Evolutionary conservation across 92 coral and sea anemone species (phyloP).

Genomic region (Parazoanthus swiftii): DNA sequence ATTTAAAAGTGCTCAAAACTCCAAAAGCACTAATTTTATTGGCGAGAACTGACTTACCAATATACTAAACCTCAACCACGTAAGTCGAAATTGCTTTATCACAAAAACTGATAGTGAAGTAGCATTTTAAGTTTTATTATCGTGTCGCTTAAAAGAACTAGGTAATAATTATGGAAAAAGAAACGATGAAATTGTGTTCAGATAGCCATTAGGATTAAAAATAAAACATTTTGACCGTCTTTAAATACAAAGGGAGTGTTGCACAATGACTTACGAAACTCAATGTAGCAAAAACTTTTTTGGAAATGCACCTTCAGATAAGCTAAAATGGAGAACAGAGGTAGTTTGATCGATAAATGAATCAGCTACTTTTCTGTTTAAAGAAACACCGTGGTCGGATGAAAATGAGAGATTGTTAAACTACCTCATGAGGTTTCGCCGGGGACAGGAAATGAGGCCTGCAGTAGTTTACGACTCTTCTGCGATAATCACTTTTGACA

Average conservation of each 20-base stretch:
- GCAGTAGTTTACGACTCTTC: not conserved
- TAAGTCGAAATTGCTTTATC: not conserved
- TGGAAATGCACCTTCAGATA: too few species aligned
- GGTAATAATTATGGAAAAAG: not conserved
- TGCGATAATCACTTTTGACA: not conserved
- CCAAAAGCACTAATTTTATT: not conserved
- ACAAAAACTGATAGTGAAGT: not conserved
- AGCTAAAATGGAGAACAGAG: too few species aligned
- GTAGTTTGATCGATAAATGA: not conserved
- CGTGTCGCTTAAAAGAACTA: not conserved
- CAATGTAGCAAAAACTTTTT: too few species aligned
- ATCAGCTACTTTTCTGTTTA: not conserved
- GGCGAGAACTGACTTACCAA: not conserved
- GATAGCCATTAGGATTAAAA: not conserved
- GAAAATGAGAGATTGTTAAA: not conserved
- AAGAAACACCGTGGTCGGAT: not conserved
- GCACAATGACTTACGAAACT: not conserved
- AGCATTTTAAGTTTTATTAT: not conserved
- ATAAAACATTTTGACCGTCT: not conserved
- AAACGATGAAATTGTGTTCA: not conserved
- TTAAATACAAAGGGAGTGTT: not conserved
- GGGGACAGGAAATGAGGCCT: not conserved
- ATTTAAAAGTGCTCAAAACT: too few species aligned
- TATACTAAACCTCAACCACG: too few species aligned
- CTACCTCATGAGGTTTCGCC: constrained; percentile 5